A percentile compares a stretch with the other conserved stretches of the same genome.
phyloP scores from a whole-genome alignment of 2,888 invertebrate species.

The Tipula lateralis region DNA sequence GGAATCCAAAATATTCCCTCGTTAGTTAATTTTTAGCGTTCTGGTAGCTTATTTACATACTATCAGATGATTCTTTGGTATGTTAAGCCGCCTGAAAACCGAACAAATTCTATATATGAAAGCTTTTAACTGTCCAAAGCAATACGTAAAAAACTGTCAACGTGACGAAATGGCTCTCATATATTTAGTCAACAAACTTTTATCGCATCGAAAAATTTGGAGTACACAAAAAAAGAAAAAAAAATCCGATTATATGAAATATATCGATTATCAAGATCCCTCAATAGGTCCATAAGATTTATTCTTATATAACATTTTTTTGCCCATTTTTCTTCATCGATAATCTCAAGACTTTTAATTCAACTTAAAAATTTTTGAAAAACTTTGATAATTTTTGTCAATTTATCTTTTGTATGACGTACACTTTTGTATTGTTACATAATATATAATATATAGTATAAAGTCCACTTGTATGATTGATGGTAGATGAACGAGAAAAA shows the following conservation, averaged over 20 bases:
- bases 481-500: background rate
- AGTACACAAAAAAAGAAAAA: background rate
- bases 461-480: conserved; percentile 7
- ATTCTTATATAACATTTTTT: background rate
- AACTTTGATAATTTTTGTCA: background rate
- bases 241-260: background rate
- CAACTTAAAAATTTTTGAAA: background rate
- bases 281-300: background rate
- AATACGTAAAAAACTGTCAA: background rate
- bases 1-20: no score
- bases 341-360: background rate
- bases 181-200: background rate
- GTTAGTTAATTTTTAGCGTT: no score
- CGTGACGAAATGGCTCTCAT: background rate
- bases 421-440: background rate
- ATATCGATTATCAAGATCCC: background rate
- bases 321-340: background rate
- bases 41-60: no score
- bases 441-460: no score
- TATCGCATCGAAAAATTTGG: background rate
- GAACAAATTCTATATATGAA: no score
- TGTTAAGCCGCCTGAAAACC: no score
- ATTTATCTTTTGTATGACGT: background rate
- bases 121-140: no score
- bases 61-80: no score